Base-by-base conservation (phyloP, 2,797 vertebrate species). In the Sciaenops ocellatus region DNA sequence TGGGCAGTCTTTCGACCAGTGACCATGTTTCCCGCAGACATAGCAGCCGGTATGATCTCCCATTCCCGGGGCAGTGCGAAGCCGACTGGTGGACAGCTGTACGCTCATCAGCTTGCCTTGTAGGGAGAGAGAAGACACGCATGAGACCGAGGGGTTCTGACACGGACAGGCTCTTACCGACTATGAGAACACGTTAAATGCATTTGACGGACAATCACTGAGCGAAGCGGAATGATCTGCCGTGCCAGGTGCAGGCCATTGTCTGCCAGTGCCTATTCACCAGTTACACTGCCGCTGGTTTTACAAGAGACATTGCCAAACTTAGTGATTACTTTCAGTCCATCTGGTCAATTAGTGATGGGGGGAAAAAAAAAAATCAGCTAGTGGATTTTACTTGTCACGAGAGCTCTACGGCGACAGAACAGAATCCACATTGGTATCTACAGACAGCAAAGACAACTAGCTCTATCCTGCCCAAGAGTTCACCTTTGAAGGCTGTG, bases 1-100 rank as follows among this genome's bases (percentile, higher is more conserved):
- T 34, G 96, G 97, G 91, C 98, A 99, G 94, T 98, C 96, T 96
- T 98, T 98, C 79, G 97, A 98, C 98, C 98, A 99, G 94, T 98
- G 98, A 89, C 98, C 97, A 82, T 97, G 96, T 94, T 97, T 97
- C 77, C 95, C 95, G 52, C 95, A 95, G 93, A 94, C 91, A 89
- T 91, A 96, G 92, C 95, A 95, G 90, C 95, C 94, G 34, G 91
- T 94, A 95, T 97, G 96, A 92, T 96, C 96, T 96, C 97, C 97
- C 97, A 98, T 98, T 93, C 97, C 97, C 1, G 97, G 97, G 54
- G 96, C 96, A 38, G 97, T 97, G 94, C 97, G 95, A 76, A 97
- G 97, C 69, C 97, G 97, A 93, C 97, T 98, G 88, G 97, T 98
- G 89, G 97, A 98, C 91, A 98, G 95, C 93, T 97, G 97, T 93